Base-by-base conservation (phyloP, 2,797 vertebrate genomes). In the Notolabrus celidotus region DNA sequence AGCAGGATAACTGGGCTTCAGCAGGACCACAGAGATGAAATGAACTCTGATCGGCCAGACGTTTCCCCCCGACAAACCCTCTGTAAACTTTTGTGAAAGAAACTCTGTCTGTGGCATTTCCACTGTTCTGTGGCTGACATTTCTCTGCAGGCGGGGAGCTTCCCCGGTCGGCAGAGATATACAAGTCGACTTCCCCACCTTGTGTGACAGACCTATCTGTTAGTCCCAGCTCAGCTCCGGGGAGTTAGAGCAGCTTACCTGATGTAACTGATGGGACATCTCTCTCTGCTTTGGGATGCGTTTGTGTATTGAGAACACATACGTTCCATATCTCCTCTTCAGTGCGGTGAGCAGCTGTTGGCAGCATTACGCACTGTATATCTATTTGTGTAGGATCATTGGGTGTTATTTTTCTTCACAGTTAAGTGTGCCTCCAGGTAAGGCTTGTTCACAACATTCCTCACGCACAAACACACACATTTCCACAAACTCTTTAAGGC, bases 111-210 rank as follows among this genome's bases (percentile, higher is more conserved):
- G 65, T 68, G 69, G 43, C 49, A 34, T 61, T 22, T 76, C 47
- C 55, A 62, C 16, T 34, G 15, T 66, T 73, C 42, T 55, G 59
- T 67, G 55, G 67, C 11, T 50, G 73, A 71, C n/a, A 19, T 70
- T 74, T 71, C 57, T 52, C 68, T 63, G 63, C 77, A 73, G 80
- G 71, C 62, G 2, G 63, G 79, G 77, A 83, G 42, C 84, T 86
- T 88, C 56, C 75, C 7, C 77, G 62, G 66, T 77, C 58, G 65
- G 16, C 33, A 1, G 29, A 75, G 76, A 85, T 79, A 80, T 54
- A 77, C 39, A 69, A 84, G 72, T 52, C 5, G 2, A 52, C 64
- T 46, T 43, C 57, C 60, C 17, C 43, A 46, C 20, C 58, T 15
- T 17, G 56, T 79, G 70, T 63, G 75, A 77, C 79, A 81, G 54